Evolutionary conservation across 2,888 invertebrate genomes (phyloP), one percentile per base, ranked within the genome.

Genomic region (Microdon myrmicae): DNA sequence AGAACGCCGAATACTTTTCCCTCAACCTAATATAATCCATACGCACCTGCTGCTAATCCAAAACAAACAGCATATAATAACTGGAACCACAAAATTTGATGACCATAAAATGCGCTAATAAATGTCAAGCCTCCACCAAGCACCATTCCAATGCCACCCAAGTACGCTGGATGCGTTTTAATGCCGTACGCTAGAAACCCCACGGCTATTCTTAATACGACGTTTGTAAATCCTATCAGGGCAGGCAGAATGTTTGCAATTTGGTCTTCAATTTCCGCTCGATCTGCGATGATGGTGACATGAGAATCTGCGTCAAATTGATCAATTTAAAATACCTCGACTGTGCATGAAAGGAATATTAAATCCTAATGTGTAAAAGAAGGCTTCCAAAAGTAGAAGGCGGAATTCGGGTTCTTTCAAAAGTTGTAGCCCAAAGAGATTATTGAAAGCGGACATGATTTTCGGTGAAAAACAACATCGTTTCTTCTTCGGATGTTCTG

Each of bases 331-430:
- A 22, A 1, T 47, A 73, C 73, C 54, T 16, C 67, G 72, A 3
- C 89, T 80, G 72, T 86, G 92, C 67, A 89, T 83, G 75, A 87
- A 92, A 0, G 92, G 91, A n/a, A 90, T 86, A 73, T 89, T 90
- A 72, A 90, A 86, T 67, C 91, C 91, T 74, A 90, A 82, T 72
- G 89, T 85, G 1, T 89, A 89, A 49, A 91, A 79, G 56, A 89
- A 87, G 7, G 92, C 79, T 37, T 81, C 79, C 0, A 76, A 44
- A 2, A 78, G 61, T 13, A 83, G 68, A 4, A 81, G 20, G 0
- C 73, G 61, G 67, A 82, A 83, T 51, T 76, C 76, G 10, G 68
- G 68, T 12, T 47, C 44, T 0, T 43, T 38, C 34, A 77, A 43
- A 7, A 78, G 61, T 29, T 69, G 67, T 9, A 68, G 56, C 45